phyloP scores from a whole-genome alignment of 2,797 vertebrate species.

The Bufotes viridis region DNA sequence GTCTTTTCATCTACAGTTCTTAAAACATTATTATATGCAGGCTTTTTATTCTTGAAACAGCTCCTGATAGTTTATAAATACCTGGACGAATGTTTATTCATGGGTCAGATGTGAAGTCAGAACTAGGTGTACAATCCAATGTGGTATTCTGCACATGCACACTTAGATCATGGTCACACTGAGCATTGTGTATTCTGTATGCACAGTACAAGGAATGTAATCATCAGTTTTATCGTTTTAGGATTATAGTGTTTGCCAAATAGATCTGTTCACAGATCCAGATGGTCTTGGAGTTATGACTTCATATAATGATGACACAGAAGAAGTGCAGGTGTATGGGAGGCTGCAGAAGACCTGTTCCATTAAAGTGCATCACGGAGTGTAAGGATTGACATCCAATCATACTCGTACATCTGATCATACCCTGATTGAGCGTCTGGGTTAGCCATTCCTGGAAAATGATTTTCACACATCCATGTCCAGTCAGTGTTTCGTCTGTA shows the following conservation, averaged over 20 bases:
- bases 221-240: conserved; percentile 67
- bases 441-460: too few relatives aligned
- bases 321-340: conserved; percentile 84
- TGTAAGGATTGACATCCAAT: conserved; percentile 78
- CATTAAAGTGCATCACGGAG: conserved; percentile 91
- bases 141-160: background rate
- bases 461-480: too few relatives aligned
- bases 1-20: background rate
- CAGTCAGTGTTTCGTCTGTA: too few relatives aligned
- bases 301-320: conserved; percentile 83
- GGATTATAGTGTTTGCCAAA: conserved; percentile 88
- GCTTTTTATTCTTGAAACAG: background rate
- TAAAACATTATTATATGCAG: background rate
- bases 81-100: background rate
- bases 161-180: background rate
- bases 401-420: too few relatives aligned
- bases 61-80: background rate
- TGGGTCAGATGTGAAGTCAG: background rate
- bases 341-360: conserved; percentile 87
- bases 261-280: conserved; percentile 90
- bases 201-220: background rate
- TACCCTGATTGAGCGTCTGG: too few relatives aligned
- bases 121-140: background rate
- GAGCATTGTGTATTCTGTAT: background rate
- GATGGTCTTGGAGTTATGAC: conserved; percentile 84